Percentiles rank a stretch among this genome's conserved stretches.
Evolutionary conservation across 2,797 vertebrate genomes (phyloP).

Genomic region (Gorsachius magnificus): DNA sequence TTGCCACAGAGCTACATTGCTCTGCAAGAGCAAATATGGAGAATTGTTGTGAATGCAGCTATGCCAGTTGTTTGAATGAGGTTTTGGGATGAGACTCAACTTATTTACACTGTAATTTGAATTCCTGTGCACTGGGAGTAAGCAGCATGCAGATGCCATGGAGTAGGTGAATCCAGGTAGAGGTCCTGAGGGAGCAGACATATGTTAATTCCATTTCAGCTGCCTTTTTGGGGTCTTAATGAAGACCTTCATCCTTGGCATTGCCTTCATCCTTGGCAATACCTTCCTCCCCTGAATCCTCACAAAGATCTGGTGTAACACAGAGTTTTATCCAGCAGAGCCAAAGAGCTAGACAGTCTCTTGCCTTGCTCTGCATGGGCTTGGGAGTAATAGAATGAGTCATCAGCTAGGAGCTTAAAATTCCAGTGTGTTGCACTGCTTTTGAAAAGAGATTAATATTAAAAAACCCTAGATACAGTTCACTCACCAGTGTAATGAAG

Average conservation of each 20-base stretch:
- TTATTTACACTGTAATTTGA: neutral
- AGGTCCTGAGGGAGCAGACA: neutral
- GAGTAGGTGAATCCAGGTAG: neutral
- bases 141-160: neutral
- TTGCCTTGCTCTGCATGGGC: slow-evolving; percentile 14
- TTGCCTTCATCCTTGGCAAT: neutral
- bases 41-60: neutral
- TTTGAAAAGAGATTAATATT: slow-evolving; percentile 48
- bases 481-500: slow-evolving; percentile 39
- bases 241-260: neutral
- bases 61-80: neutral
- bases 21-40: neutral
- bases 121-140: neutral
- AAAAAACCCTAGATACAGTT: neutral
- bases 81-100: neutral
- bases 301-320: neutral
- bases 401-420: slow-evolving; percentile 25
- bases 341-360: neutral
- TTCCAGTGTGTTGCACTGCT: neutral
- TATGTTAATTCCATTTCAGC: neutral
- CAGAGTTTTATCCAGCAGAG: neutral
- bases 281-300: neutral
- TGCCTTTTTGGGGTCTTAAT: neutral
- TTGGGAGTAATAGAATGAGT: slow-evolving; percentile 31
- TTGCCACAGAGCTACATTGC: rapidly evolving